A percentile compares a stretch with the other conserved stretches of the same genome.
Conservation (phyloP, 2,113 vertebrate species). For the Eudyptes chrysolophus region DNA sequence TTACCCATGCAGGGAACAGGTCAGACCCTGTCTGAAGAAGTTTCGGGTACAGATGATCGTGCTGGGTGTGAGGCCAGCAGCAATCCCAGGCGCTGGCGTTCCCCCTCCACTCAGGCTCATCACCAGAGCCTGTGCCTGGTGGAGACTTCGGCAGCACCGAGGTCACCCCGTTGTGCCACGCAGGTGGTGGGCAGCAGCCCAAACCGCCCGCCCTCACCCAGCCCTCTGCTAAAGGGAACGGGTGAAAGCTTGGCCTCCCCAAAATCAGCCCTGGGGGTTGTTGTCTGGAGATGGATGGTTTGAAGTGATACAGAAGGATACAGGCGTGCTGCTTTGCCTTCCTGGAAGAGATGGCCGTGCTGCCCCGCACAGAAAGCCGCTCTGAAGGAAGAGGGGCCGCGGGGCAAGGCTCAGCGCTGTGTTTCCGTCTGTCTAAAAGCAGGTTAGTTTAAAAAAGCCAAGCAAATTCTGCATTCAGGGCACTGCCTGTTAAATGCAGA, state of each 20-base stretch:
- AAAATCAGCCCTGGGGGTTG: rapidly evolving
- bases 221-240: neutral
- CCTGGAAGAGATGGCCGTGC: rapidly evolving
- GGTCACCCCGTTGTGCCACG: neutral
- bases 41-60: neutral
- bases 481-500: neutral
- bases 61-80: neutral
- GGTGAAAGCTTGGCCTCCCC: neutral
- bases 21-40: neutral
- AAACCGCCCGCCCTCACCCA: neutral
- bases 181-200: rapidly evolving
- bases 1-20: rapidly evolving
- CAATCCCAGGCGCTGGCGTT: neutral
- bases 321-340: rapidly evolving
- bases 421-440: neutral
- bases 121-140: neutral
- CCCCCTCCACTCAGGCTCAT: rapidly evolving
- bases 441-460: neutral
- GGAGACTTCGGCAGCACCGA: rapidly evolving
- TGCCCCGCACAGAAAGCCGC: neutral
- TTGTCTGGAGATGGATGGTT: neutral
- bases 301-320: neutral
- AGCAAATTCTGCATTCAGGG: neutral
- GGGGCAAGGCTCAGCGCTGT: neutral
- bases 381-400: neutral